These are phyloP conservation scores for Cyphomyrmex costatus DNA, from an alignment of 1,140 invertebrate genomes.

Conservation along the genomic window DNA sequence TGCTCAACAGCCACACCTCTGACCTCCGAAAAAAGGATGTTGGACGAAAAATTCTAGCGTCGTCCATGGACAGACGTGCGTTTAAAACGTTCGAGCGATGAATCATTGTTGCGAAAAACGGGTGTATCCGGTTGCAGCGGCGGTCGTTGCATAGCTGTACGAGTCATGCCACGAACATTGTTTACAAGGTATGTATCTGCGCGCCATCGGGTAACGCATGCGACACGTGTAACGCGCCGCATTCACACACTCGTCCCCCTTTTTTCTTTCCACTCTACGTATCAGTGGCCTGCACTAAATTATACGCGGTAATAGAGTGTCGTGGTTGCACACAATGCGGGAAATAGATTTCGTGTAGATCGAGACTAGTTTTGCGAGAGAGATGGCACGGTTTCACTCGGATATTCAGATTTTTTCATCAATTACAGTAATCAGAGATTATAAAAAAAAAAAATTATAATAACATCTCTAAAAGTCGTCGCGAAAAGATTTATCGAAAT, in stretches of 20 bases:
- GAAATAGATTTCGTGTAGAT: constrained; percentile 24
- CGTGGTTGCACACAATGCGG: neutral
- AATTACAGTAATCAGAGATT: neutral
- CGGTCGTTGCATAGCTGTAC: constrained; percentile 44
- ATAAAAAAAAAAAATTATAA: neutral
- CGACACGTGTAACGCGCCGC: constrained; percentile 53
- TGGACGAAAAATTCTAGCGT: constrained; percentile 42
- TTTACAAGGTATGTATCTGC: constrained; percentile 73
- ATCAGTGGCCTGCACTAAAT: constrained; percentile 27
- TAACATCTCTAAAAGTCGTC: neutral
- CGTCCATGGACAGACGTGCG: constrained; percentile 42
- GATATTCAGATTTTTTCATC: neutral
- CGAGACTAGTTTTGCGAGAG: neutral
- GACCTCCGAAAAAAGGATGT: neutral
- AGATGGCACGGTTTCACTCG: neutral
- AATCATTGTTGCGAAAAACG: constrained; percentile 83
- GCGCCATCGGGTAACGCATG: constrained; percentile 49
- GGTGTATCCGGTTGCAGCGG: constrained; percentile 67
- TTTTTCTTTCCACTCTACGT: constrained; percentile 27
- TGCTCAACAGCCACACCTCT: neutral
- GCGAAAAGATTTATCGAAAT: neutral
- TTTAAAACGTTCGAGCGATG: constrained; percentile 77
- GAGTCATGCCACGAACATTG: constrained; percentile 76
- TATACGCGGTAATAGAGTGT: constrained; percentile 40
- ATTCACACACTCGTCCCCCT: neutral